These are phyloP conservation scores for Crocallis elinguaria DNA, from an alignment of 2,888 invertebrate genomes.

Conservation along the genomic window DNA sequence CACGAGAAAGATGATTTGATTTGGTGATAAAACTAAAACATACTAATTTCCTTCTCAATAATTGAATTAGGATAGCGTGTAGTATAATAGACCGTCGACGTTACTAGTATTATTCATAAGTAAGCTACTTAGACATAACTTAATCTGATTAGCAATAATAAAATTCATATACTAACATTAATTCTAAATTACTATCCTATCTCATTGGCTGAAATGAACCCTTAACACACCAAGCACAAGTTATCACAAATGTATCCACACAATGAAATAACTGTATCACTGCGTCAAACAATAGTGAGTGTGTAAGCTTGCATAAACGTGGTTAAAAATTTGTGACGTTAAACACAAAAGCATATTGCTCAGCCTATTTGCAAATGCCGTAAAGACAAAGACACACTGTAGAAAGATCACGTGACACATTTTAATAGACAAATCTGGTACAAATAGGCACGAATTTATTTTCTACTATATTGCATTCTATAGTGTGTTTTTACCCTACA, in stretches of 20 bases:
- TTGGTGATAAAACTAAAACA: no score
- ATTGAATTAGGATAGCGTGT: no score
- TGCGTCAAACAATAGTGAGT: conserved; percentile 11
- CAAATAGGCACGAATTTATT: not conserved
- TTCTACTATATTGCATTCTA: not conserved
- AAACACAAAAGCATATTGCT: conserved; percentile 37
- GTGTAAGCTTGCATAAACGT: conserved; percentile 36
- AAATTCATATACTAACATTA: no score
- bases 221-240: no score
- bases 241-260: not conserved
- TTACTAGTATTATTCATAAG: no score
- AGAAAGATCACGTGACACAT: not conserved
- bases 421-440: not conserved
- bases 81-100: no score
- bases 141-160: no score
- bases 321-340: conserved; percentile 38
- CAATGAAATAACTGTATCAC: not conserved
- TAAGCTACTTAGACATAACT: no score
- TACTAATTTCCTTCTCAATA: no score
- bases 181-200: no score
- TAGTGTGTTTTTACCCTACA: conserved; percentile 3
- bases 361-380: conserved; percentile 19
- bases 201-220: no score
- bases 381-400: conserved; percentile 11
- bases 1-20: no score